These are phyloP conservation scores for Alloscopus bannaensis DNA, from an alignment of 2,888 invertebrate species.

Conservation along the genomic window DNA sequence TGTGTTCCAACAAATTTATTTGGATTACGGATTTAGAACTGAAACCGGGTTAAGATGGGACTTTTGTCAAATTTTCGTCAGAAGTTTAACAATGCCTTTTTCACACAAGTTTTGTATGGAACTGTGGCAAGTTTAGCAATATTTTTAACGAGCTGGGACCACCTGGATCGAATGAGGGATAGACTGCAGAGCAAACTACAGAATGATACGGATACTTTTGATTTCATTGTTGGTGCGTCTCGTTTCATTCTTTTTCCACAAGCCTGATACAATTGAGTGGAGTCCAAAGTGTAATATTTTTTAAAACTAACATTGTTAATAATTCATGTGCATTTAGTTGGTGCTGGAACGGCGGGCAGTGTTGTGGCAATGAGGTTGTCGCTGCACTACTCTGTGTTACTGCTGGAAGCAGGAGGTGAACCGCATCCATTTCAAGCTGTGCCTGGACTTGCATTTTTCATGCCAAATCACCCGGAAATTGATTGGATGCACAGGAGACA, in stretches of 20 bases:
- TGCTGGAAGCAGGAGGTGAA: constrained; percentile 61
- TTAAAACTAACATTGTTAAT: too few species aligned
- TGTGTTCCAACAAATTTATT: too few species aligned
- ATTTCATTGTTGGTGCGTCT: constrained; percentile 62
- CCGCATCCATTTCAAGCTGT: constrained; percentile 40
- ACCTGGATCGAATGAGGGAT: constrained; percentile 50
- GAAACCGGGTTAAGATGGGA: too few species aligned
- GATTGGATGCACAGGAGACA: constrained; percentile 63
- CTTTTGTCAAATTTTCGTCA: constrained; percentile 51
- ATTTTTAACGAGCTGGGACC: constrained; percentile 51
- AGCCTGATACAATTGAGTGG: too few species aligned
- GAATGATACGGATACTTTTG: constrained; percentile 60
- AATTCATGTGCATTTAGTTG: too few species aligned
- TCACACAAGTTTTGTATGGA: constrained; percentile 53
- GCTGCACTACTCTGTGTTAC: constrained; percentile 25
- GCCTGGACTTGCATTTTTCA: constrained; percentile 59
- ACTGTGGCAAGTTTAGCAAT: constrained; percentile 53
- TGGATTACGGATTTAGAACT: too few species aligned
- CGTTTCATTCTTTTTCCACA: too few species aligned
- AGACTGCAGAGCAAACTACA: constrained; percentile 50
- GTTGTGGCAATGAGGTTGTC: constrained; percentile 47
- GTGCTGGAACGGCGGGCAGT: constrained; percentile 50
- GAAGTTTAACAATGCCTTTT: constrained; percentile 52
- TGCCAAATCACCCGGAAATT: constrained; percentile 59
- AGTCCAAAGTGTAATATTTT: too few species aligned